Conservation (phyloP, 2,113 vertebrate species). For the Larimichthys crocea region DNA sequence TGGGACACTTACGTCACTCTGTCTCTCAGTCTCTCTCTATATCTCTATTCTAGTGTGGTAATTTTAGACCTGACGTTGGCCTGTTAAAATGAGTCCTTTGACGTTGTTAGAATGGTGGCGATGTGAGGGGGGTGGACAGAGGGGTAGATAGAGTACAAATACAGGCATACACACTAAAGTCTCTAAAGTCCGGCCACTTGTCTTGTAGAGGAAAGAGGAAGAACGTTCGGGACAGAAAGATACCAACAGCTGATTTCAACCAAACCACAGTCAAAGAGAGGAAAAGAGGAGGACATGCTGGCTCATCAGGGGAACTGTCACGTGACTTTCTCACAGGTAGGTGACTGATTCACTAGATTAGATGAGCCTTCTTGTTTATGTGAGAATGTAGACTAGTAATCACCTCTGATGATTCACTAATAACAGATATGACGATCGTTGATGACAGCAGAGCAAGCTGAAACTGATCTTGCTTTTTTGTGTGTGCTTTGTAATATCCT, state of each 20-base stretch:
- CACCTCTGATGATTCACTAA: background rate
- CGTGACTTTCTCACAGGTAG: slow-evolving; percentile 61
- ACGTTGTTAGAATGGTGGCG: slow-evolving; percentile 46
- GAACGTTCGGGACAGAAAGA: background rate
- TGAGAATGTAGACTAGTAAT: background rate
- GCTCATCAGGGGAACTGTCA: slow-evolving; percentile 33
- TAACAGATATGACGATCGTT: background rate
- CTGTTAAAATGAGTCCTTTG: slow-evolving; percentile 61
- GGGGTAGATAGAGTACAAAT: slow-evolving; percentile 49
- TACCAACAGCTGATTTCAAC: background rate
- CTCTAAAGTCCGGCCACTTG: background rate
- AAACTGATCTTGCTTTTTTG: background rate
- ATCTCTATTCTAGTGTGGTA: slow-evolving; percentile 23
- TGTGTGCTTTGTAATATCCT: background rate
- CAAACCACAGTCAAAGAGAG: background rate
- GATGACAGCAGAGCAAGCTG: slow-evolving; percentile 2
- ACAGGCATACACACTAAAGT: background rate
- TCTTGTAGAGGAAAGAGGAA: background rate
- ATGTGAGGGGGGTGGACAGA: slow-evolving; percentile 2
- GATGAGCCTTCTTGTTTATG: background rate
- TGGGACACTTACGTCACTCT: slow-evolving; percentile 40
- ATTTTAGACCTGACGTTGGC: slow-evolving; percentile 69
- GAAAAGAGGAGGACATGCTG: slow-evolving; percentile 44
- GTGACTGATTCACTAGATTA: slow-evolving; percentile 6
- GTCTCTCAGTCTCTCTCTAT: slow-evolving; percentile 18